Conservation (phyloP, 2,888 invertebrate genomes). For the Keiferia lycopersicella region DNA sequence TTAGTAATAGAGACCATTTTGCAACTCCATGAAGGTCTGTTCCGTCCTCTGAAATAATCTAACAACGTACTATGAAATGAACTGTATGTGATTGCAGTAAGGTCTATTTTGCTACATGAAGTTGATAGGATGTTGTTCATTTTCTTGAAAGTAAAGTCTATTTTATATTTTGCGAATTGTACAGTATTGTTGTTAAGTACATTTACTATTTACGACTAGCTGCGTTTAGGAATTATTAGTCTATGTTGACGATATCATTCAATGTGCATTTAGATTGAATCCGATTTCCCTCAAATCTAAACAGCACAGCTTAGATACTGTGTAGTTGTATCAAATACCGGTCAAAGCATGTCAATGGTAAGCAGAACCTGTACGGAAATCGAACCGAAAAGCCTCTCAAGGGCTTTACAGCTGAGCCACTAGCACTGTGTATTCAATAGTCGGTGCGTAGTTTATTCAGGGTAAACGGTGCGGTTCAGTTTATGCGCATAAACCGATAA, state of each 20-base stretch:
- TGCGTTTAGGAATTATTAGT: background rate
- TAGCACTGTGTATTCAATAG: background rate
- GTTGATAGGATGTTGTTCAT: background rate
- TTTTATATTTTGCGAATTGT: background rate
- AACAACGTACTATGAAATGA: background rate
- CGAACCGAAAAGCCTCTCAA: no score
- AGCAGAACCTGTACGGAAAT: no score
- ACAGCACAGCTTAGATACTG: no score
- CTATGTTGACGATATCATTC: background rate
- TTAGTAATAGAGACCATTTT: constrained; percentile 7
- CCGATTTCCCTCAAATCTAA: no score
- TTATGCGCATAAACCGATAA: constrained; percentile 31
- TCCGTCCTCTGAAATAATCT: background rate
- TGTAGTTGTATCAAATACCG: no score
- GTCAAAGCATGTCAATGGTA: no score
- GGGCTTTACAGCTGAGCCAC: no score
- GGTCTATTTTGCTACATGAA: background rate
- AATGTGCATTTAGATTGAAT: background rate
- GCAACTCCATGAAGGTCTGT: background rate
- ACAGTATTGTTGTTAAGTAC: constrained; percentile 11
- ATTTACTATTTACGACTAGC: background rate
- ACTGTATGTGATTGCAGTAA: constrained; percentile 4
- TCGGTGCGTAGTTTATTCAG: constrained; percentile 4
- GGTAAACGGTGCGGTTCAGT: constrained; percentile 19
- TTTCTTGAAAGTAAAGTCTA: constrained; percentile 8